Conservation (phyloP, 2,797 vertebrate species). For the Urophycis tenuis region DNA sequence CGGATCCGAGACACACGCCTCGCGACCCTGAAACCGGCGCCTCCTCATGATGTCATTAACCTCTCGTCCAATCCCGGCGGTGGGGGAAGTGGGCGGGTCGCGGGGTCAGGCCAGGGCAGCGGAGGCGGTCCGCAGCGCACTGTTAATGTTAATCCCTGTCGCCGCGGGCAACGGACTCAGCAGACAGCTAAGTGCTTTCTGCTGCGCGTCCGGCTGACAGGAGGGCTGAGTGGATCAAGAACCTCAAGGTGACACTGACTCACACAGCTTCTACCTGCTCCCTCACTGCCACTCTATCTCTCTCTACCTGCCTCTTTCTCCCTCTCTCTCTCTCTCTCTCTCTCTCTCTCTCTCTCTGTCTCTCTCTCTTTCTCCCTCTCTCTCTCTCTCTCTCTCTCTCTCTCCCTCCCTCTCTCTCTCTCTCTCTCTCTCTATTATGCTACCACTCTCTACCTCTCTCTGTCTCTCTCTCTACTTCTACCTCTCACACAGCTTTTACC, state of each 20-base stretch:
- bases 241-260: neutral
- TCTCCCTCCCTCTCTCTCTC: neutral
- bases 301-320: neutral
- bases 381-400: neutral
- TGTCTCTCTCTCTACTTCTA: neutral
- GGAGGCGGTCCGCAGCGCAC: neutral
- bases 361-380: neutral
- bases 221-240: neutral
- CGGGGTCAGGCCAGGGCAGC: neutral
- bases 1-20: too few relatives aligned
- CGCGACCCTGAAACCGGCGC: too few relatives aligned
- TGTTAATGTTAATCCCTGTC: neutral
- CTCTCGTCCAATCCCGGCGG: neutral
- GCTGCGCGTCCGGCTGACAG: neutral
- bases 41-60: neutral
- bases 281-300: neutral
- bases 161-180: neutral
- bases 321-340: neutral
- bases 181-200: constrained; percentile 11
- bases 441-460: neutral
- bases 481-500: neutral
- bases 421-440: neutral
- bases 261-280: neutral
- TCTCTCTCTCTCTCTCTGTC: neutral
- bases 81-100: neutral